These are phyloP conservation scores for Petaurus breviceps DNA, from an alignment of 2,113 vertebrate genomes.

Conservation along the genomic window DNA sequence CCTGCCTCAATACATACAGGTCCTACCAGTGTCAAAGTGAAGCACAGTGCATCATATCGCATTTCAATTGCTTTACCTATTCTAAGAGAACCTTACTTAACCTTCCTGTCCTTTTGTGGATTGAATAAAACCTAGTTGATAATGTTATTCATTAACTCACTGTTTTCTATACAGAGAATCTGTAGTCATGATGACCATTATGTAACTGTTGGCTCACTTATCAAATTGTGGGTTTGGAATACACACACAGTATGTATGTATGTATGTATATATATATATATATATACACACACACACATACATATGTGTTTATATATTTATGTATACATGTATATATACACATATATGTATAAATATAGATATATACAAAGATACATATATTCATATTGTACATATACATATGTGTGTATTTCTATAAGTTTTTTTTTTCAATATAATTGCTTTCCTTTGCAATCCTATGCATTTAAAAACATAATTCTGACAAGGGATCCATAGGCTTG, in stretches of 20 bases:
- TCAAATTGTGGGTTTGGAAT: slow-evolving; percentile 62
- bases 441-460: neutral
- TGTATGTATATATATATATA: too few species aligned
- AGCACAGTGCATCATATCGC: neutral
- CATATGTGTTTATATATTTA: accelerated
- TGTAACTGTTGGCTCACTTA: slow-evolving; percentile 73
- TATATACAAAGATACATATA: too few species aligned
- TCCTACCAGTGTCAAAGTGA: neutral
- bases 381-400: too few species aligned
- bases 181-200: slow-evolving; percentile 71
- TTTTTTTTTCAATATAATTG: neutral
- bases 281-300: neutral
- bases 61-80: neutral
- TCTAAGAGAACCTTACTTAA: neutral
- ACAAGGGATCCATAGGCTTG: neutral
- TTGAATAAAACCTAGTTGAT: slow-evolving; percentile 42
- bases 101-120: neutral
- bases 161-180: slow-evolving; percentile 63
- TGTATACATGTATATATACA: neutral
- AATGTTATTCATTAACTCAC: slow-evolving; percentile 60
- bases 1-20: neutral
- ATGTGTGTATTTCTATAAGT: neutral
- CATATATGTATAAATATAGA: neutral
- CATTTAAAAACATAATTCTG: neutral
- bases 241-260: too few species aligned